Evolutionary conservation across 1,140 invertebrate genomes (phyloP), one percentile per base, ranked within the genome.

Genomic region (Drosophila repleta): DNA sequence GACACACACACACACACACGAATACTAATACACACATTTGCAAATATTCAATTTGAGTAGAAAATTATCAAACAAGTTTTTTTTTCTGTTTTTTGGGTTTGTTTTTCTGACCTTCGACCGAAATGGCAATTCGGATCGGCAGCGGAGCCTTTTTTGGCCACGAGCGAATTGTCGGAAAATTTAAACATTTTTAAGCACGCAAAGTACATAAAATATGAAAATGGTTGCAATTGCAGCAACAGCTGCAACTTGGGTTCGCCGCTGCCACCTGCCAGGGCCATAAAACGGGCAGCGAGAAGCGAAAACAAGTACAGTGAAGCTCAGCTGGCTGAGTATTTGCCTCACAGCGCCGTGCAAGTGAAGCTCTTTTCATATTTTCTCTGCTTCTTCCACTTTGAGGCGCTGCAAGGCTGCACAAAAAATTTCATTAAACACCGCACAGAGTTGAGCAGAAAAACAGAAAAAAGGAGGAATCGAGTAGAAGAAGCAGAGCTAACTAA

Each of bases 1-100:
- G 26, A 29, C 3, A 29, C 3, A 29, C 3, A 4, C 3, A 29
- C 3, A 29, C 3, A 51, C 52, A 62, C 17, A 55, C 41, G 60
- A 17, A 73, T 56, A 58, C 46, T 7, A 11, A 66, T 17, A 41
- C 21, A 20, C 18, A 61, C 77, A 78, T 80, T 82, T 79, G 75
- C 79, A 79, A 79, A 83, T 87, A 87, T 87, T 87, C 83, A 87
- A 87, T 87, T 87, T 87, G 83, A 83, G 72, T 88, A 68, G 83
- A 72, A 87, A 87, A 88, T 88, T 87, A 87, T 87, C 82, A 83
- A 87, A 79, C 53, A 69, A 87, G 67, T 76, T 88, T 76, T 87
- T 65, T 48, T 51, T 35, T 53, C n/a, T 29, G 0, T 24, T 29
- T 8, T 29, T 29, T 29, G 6, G 7, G 7, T 65, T 65, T 21